Conservation (phyloP, 1,140 invertebrate genomes). For the Drosophila insularis region DNA sequence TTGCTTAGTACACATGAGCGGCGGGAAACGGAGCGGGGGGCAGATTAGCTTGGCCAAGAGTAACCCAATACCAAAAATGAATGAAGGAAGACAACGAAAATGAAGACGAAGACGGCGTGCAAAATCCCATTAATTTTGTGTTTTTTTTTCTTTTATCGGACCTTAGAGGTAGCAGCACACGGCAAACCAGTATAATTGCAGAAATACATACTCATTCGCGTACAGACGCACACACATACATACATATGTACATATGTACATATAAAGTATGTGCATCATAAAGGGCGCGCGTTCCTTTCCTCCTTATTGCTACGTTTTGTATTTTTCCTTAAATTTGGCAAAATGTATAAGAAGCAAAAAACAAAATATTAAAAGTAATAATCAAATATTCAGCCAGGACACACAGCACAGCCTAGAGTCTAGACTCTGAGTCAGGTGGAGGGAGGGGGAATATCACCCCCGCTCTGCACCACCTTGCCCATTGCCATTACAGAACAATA, state of each 20-base stretch:
- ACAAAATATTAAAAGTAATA: constrained; percentile 48
- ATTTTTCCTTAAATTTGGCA: constrained; percentile 11
- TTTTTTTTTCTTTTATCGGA: constrained; percentile 8
- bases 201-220: constrained; percentile 52
- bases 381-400: constrained; percentile 57
- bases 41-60: constrained; percentile 49
- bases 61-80: constrained; percentile 54
- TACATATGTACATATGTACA: not conserved
- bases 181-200: constrained; percentile 75
- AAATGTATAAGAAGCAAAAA: constrained; percentile 17
- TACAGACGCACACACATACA: constrained; percentile 10
- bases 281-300: constrained; percentile 49
- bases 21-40: constrained; percentile 8
- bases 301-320: constrained; percentile 22
- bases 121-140: constrained; percentile 65
- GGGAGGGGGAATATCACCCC: not conserved
- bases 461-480: constrained; percentile 26
- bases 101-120: constrained; percentile 40
- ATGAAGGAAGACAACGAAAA: constrained; percentile 34
- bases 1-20: not conserved
- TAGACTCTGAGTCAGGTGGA: too few relatives aligned
- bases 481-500: constrained; percentile 3
- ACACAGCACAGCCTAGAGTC: too few relatives aligned
- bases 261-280: constrained; percentile 31
- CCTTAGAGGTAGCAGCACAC: constrained; percentile 16